Evolutionary conservation across 2,888 invertebrate genomes (phyloP), one percentile per base, ranked within the genome.

Genomic region (Drosophila hamatofila): DNA sequence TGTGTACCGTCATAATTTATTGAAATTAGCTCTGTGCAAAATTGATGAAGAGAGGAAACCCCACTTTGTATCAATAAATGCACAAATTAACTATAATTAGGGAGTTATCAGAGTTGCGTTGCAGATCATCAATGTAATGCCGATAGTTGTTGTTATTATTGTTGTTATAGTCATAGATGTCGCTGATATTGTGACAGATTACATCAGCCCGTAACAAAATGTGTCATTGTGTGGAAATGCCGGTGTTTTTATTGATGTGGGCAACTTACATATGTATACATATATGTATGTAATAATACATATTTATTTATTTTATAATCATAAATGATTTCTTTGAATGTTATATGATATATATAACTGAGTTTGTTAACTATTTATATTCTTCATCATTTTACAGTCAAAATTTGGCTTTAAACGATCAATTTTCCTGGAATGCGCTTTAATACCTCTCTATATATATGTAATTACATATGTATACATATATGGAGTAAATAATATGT

Each of bases 61-160:
- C 56, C 56, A 60, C 54, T 37, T 62, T 64, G 56, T 57, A 74
- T 79, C 74, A 78, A 81, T 75, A 75, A 84, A 72, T 42, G 64
- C 30, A 57, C 52, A 57, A 82, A 80, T 82, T 80, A 78, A 52
- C 64, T 65, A 35, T 83, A 75, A 85, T 85, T 80, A 83, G 11
- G 11, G 30, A 30, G 30, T 71, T 62, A 39, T 70, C 60, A 33
- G 48, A 59, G 72, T 80, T 72, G 57, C 71, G 64, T 56, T 37
- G 48, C 27, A 39, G 39, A 59, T 63, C 52, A 67, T 16, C 62
- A 57, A 65, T 75, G 35, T 67, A 59, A 63, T 68, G 48, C 39
- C 49, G 54, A 62, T 42, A 58, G 44, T 51, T 54, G 48, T 30
- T 52, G 54, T 48, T 61, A n/a, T 58, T 25, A n/a, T 49, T 57